A percentile compares a stretch with the other conserved stretches of the same genome.
phyloP scores from a whole-genome alignment of 2,113 vertebrate genomes.

The Triplophysa tibetana region DNA sequence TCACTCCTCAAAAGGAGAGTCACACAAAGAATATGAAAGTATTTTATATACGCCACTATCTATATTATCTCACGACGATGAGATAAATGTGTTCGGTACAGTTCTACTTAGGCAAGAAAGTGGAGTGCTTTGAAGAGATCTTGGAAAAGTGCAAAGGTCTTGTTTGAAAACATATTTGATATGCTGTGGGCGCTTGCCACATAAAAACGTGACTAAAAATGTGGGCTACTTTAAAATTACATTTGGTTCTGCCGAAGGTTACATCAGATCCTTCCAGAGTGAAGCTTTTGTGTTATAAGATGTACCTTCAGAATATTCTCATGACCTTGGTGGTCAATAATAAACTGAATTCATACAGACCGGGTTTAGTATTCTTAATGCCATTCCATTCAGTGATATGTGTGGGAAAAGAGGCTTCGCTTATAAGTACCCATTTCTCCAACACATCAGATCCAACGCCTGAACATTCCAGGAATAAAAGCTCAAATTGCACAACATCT shows the following conservation, averaged over 20 bases:
- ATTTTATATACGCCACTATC: not conserved
- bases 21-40: not conserved
- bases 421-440: too few relatives aligned
- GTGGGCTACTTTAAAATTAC: not conserved
- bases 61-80: not conserved
- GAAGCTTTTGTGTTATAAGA: too few relatives aligned
- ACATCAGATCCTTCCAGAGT: too few relatives aligned
- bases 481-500: not conserved
- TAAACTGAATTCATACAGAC: too few relatives aligned
- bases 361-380: too few relatives aligned
- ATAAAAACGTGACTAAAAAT: not conserved
- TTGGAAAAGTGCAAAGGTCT: not conserved
- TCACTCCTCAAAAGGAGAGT: not conserved
- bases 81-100: not conserved
- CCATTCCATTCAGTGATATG: too few relatives aligned
- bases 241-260: not conserved
- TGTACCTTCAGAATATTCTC: too few relatives aligned
- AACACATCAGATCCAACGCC: too few relatives aligned
- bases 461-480: too few relatives aligned
- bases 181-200: not conserved
- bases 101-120: not conserved
- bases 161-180: not conserved
- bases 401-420: too few relatives aligned
- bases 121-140: not conserved
- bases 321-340: too few relatives aligned